Percentiles rank a stretch among this genome's conserved stretches.
Conservation (phyloP, 2,888 invertebrate species). For the Lithophane semibrunnea region DNA sequence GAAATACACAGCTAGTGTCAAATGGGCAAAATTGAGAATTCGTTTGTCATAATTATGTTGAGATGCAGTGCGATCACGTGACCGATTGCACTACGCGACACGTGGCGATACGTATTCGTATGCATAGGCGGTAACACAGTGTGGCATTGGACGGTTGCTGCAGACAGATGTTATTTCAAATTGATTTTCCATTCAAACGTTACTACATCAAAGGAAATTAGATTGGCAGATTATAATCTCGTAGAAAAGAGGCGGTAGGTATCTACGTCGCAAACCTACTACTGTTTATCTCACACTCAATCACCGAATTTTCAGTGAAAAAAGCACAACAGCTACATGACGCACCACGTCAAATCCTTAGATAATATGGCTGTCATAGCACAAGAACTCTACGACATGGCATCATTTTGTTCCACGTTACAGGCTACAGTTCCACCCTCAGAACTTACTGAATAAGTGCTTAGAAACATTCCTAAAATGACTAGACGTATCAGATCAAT, state of each 20-base stretch:
- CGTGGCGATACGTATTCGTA: conserved; percentile 17
- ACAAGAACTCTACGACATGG: not conserved
- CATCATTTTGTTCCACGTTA: not conserved
- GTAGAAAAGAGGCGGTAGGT: conserved; percentile 16
- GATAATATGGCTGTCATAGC: not conserved
- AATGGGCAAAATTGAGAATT: conserved; percentile 83
- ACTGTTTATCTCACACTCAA: not conserved
- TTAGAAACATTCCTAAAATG: not conserved
- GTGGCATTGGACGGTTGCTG: conserved; percentile 48
- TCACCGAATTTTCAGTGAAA: conserved; percentile 3
- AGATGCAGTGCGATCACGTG: conserved; percentile 68
- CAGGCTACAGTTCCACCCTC: not conserved
- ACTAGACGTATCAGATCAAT: not conserved
- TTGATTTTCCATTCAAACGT: conserved; percentile 49
- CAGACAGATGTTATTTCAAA: conserved; percentile 43
- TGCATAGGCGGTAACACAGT: conserved; percentile 33
- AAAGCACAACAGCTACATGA: not conserved
- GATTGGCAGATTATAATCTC: conserved; percentile 37
- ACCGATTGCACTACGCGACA: conserved; percentile 50
- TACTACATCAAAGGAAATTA: conserved; percentile 48
- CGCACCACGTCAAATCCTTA: not conserved
- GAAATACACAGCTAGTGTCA: conserved; percentile 78
- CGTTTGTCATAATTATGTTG: conserved; percentile 76
- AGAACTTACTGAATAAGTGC: not conserved
- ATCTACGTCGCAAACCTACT: conserved; percentile 2